Evolutionary conservation across 2,888 invertebrate species (phyloP).

Genomic region (Thumatha senex): DNA sequence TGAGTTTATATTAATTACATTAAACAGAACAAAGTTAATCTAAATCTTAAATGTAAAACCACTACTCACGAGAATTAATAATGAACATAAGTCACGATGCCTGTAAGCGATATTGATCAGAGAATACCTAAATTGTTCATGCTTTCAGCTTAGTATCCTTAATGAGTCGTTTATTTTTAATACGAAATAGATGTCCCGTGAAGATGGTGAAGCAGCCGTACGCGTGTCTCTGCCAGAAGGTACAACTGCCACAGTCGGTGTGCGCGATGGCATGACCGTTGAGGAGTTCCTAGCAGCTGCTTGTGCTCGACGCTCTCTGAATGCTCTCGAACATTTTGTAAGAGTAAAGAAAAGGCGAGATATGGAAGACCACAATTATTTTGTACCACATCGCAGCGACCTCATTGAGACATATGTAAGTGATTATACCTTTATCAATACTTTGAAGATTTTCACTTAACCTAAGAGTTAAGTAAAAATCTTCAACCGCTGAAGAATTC

Average conservation of each 20-base stretch:
- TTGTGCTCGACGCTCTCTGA: constrained; percentile 95
- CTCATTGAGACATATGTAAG: constrained; percentile 97
- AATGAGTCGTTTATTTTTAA: no score
- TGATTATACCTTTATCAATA: constrained; percentile 33
- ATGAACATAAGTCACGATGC: no score
- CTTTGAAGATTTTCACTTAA: no score
- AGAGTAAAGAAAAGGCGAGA: constrained; percentile 96
- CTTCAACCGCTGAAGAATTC: no score
- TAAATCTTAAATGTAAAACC: no score
- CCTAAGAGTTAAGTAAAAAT: no score
- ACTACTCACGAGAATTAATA: no score
- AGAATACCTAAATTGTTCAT: no score
- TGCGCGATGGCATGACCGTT: constrained; percentile 96
- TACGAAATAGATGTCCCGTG: constrained; percentile 89
- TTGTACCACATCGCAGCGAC: constrained; percentile 97
- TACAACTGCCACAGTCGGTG: constrained; percentile 91
- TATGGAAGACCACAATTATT: constrained; percentile 98
- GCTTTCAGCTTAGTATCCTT: no score
- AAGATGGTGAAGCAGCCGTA: constrained; percentile 93
- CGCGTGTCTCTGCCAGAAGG: constrained; percentile 96
- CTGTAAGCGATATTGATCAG: no score
- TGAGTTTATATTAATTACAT: no score
- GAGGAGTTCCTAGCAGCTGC: constrained; percentile 97
- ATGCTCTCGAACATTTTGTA: constrained; percentile 97
- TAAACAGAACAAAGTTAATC: no score